These are phyloP conservation scores for Menura novaehollandiae DNA, from an alignment of 2,113 vertebrate genomes.

Conservation along the genomic window DNA sequence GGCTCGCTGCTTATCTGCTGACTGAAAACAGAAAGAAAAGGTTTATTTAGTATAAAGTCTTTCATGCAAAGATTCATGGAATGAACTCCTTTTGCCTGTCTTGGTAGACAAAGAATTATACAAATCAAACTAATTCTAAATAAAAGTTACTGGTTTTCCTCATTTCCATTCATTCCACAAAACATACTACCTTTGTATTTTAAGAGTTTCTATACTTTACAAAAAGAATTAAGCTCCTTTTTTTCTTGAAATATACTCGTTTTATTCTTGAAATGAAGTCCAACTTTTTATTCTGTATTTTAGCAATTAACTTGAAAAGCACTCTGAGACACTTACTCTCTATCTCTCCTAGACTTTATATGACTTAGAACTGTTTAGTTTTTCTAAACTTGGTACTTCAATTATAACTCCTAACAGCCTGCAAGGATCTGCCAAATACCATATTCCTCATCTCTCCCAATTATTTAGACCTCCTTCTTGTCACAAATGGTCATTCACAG, in stretches of 20 bases:
- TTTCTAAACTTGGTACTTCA: neutral
- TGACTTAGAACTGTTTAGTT: neutral
- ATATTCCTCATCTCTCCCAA: neutral
- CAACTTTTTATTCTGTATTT: neutral
- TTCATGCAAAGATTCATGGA: neutral
- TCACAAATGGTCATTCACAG: neutral
- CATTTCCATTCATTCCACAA: neutral
- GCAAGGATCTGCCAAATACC: neutral
- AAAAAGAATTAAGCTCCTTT: neutral
- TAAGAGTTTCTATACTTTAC: neutral
- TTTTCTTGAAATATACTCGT: neutral
- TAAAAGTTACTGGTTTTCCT: neutral
- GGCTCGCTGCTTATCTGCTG: constrained; percentile 93
- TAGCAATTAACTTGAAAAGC: neutral
- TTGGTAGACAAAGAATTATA: neutral
- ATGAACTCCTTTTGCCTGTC: neutral
- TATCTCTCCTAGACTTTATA: neutral
- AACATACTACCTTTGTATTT: neutral
- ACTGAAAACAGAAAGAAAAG: constrained; percentile 69
- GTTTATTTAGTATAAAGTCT: neutral
- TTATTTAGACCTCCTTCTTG: neutral
- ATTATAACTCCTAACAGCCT: neutral
- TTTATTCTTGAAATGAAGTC: neutral
- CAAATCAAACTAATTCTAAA: neutral
- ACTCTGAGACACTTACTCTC: neutral